Evolutionary conservation across 2,113 vertebrate species (phyloP).

Genomic region (Geococcyx californianus): DNA sequence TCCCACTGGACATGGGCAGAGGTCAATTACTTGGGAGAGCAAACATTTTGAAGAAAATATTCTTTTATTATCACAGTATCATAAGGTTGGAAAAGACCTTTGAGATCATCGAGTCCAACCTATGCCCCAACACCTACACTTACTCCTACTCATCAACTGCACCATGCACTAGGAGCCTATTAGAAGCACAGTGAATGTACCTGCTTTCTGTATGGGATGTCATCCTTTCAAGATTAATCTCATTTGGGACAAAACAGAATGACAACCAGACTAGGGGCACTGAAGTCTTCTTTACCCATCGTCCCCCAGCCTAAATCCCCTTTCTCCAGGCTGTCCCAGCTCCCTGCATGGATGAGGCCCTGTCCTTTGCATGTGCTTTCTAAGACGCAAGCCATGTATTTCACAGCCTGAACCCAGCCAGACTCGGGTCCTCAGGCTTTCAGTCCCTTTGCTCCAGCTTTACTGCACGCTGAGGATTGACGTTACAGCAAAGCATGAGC

Average conservation of each 20-base stretch:
- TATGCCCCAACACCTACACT: too few species aligned
- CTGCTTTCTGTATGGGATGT: accelerated
- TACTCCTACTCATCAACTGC: too few species aligned
- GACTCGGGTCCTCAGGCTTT: not conserved
- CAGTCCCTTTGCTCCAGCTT: not conserved
- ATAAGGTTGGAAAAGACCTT: too few species aligned
- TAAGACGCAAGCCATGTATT: accelerated
- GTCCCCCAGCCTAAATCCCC: not conserved
- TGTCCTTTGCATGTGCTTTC: not conserved
- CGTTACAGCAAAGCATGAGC: not conserved
- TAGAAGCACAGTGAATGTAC: not conserved
- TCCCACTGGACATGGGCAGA: not conserved
- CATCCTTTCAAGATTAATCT: not conserved
- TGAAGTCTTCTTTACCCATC: accelerated
- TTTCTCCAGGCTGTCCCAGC: not conserved
- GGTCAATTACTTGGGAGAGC: not conserved
- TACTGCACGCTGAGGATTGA: not conserved
- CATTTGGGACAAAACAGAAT: not conserved
- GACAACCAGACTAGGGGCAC: not conserved
- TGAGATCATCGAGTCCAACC: too few species aligned
- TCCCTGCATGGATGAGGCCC: accelerated
- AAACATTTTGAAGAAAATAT: not conserved
- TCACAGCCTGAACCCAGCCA: not conserved
- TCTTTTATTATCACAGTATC: too few species aligned
- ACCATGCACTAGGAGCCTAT: too few species aligned